phyloP scores from a whole-genome alignment of 92 coral and sea anemone species.

The Plumapathes pennacea region DNA sequence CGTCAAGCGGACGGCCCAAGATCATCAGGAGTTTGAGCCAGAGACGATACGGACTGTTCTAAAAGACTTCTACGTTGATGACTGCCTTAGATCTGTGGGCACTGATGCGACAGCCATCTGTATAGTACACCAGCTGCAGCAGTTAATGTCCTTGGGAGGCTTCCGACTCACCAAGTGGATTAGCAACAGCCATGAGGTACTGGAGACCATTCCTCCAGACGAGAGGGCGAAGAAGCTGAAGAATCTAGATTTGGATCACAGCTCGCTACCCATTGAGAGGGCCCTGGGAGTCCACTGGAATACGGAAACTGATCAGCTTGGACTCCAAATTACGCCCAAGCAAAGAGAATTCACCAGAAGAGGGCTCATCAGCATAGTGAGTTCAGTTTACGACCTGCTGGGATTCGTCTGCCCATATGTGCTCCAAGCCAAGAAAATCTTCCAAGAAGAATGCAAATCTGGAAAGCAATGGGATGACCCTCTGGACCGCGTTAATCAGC shows the following conservation, averaged over 20 bases:
- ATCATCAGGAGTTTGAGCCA: too few relatives aligned
- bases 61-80: too few relatives aligned
- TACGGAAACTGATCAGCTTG: slow-evolving; percentile 26
- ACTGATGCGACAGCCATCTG: too few relatives aligned
- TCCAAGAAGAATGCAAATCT: slow-evolving; percentile 27
- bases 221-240: slow-evolving; percentile 21
- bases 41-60: too few relatives aligned
- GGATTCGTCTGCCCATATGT: slow-evolving; percentile 36
- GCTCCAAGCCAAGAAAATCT: slow-evolving; percentile 12
- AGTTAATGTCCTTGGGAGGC: too few relatives aligned
- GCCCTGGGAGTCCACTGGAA: slow-evolving; percentile 20
- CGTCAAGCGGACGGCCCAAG: too few relatives aligned
- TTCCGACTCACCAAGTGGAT: too few relatives aligned
- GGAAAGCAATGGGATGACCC: slow-evolving; percentile 33
- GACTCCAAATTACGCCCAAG: slow-evolving; percentile 24
- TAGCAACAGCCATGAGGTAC: slow-evolving; percentile 16
- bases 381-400: slow-evolving; percentile 41
- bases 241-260: slow-evolving; percentile 4
- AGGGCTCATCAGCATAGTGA: slow-evolving; percentile 29
- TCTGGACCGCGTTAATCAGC: slow-evolving; percentile 5
- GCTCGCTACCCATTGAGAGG: slow-evolving; percentile 19
- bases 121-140: too few relatives aligned
- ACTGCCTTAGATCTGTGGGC: too few relatives aligned
- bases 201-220: slow-evolving; percentile 17
- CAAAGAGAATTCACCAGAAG: slow-evolving; percentile 20